phyloP scores from a whole-genome alignment of 2,113 vertebrate genomes.

The Lepisosteus oculatus region DNA sequence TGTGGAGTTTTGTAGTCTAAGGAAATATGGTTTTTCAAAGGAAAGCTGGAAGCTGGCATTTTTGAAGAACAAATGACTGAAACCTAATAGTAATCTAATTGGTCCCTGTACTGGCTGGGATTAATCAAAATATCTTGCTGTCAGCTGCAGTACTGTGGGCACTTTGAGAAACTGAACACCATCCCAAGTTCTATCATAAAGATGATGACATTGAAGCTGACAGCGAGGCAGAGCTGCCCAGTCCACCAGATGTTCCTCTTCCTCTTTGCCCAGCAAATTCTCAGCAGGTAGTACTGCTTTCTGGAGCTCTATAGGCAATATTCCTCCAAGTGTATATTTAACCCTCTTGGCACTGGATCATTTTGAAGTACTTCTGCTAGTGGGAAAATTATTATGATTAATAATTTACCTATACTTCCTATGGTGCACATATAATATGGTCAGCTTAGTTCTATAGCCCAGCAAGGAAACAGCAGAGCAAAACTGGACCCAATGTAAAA shows the following conservation, averaged over 20 bases:
- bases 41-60: too few species aligned
- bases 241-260: slow-evolving; percentile 12
- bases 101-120: neutral
- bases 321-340: neutral
- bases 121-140: neutral
- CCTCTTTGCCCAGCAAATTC: neutral
- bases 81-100: too few species aligned
- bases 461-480: neutral
- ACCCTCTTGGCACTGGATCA: neutral
- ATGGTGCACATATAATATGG: neutral
- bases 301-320: neutral
- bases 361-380: neutral
- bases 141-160: neutral
- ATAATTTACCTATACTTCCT: neutral
- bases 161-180: neutral
- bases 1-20: too few species aligned
- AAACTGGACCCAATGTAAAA: too few species aligned
- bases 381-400: neutral
- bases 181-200: neutral
- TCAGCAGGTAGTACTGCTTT: neutral
- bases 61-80: too few species aligned
- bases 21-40: too few species aligned
- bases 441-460: neutral
- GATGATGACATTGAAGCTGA: slow-evolving; percentile 1
- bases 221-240: neutral